Evolutionary conservation across 1,140 invertebrate species (phyloP), one percentile per base, ranked within the genome.

Genomic region (Drosophila cardini): DNA sequence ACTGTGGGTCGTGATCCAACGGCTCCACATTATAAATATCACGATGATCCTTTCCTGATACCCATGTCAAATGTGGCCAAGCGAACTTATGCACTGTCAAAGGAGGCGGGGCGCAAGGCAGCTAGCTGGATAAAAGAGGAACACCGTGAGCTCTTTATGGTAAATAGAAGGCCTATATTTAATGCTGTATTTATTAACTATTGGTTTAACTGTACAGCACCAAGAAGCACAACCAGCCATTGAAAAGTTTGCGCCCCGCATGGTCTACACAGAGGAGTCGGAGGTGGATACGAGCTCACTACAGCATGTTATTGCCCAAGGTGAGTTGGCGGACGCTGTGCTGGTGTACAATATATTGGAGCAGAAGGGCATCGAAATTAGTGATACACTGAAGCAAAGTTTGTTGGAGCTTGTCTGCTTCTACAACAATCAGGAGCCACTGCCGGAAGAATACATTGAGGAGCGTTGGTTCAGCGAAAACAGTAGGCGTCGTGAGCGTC

Each of bases 21-120:
- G 13, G 96, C 96, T n/a, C 93, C 96, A 16, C 95, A 97, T 92
- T 98, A 97, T 90, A 97, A 96, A 91, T 98, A 95, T 91, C 95
- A 97, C 83, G 97, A 98, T 94, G 98, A 98, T 93, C 97, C 97
- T 4, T 98, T 94, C 91, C 93, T 98, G 2, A 96, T 96, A 77
- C 97, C 97, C n/a, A 91, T 93, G 48, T 96, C 96, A n/a, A 96
- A 95, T 92, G 84, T 93, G 43, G 91, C 93, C 4, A 96, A 97
- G 92, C 92, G 97, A 73, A 92, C 93, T 0, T 98, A 94, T 93
- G 95, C 96, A 6, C 91, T 99, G 74, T 94, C 97, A 4, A 95
- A 96, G 90, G 97, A 98, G 91, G 94, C 97, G 21, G 98, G 97
- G 5, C 94, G 94, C 53, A 98, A 97, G 93, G 95, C 97, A 45